These are phyloP conservation scores for Drosophila robusta DNA, from an alignment of 2,888 invertebrate species.

Conservation along the genomic window DNA sequence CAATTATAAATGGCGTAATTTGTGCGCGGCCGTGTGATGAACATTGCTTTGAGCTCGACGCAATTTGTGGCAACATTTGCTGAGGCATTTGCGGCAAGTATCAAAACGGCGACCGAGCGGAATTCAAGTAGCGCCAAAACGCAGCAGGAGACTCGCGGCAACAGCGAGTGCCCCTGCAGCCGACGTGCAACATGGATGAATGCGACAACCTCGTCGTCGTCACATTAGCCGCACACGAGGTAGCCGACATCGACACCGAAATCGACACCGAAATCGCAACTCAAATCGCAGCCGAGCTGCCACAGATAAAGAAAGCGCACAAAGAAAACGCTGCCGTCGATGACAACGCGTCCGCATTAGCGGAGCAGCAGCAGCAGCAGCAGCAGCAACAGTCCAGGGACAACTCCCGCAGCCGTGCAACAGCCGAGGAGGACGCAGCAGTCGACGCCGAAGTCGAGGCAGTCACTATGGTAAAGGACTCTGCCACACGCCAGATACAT, in stretches of 20 bases:
- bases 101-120: constrained; percentile 54
- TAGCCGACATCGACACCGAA: constrained; percentile 5
- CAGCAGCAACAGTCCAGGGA: constrained; percentile 12
- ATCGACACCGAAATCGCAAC: constrained; percentile 4
- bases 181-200: constrained; percentile 85
- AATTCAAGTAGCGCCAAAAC: constrained; percentile 43
- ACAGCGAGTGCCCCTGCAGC: constrained; percentile 76
- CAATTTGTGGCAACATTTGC: constrained; percentile 20
- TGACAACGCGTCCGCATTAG: constrained; percentile 43
- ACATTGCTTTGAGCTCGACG: constrained; percentile 42
- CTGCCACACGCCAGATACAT: constrained; percentile 7
- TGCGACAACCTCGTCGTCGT: constrained; percentile 85
- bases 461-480: constrained; percentile 68
- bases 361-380: constrained; percentile 20
- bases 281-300: too few species aligned
- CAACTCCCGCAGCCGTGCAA: constrained; percentile 18
- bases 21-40: constrained; percentile 63
- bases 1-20: constrained; percentile 79
- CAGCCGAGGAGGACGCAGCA: constrained; percentile 62
- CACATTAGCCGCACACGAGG: constrained; percentile 83
- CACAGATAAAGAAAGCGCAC: constrained; percentile 28
- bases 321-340: constrained; percentile 31
- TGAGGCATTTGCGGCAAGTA: constrained; percentile 24
- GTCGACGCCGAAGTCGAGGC: constrained; percentile 77
- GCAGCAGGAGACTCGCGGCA: constrained; percentile 70